phyloP scores from a whole-genome alignment of 2,797 vertebrate genomes.

The Caiman crocodilus region DNA sequence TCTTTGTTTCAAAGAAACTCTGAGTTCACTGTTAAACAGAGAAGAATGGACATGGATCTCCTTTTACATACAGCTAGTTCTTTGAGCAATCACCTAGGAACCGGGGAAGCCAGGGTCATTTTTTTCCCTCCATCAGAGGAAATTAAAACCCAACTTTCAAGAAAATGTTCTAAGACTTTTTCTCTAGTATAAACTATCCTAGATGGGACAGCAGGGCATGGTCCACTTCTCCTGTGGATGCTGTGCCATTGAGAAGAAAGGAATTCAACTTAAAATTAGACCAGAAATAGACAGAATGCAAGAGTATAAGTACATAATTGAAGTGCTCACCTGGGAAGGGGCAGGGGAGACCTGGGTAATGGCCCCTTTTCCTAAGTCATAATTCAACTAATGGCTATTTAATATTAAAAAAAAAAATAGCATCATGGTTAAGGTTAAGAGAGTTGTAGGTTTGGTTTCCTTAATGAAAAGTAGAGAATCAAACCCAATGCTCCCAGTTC shows the following conservation, averaged over 20 bases:
- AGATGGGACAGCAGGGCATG: too few species aligned
- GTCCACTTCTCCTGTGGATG: neutral
- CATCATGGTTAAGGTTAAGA: neutral
- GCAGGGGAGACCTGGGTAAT: neutral
- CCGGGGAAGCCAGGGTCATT: too few species aligned
- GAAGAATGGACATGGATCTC: too few species aligned
- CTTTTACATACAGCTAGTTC: too few species aligned
- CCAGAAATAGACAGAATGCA: too few species aligned
- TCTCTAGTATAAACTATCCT: too few species aligned
- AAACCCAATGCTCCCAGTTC: neutral
- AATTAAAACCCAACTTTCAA: too few species aligned
- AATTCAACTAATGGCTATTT: neutral
- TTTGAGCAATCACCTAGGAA: too few species aligned
- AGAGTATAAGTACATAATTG: neutral
- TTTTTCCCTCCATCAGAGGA: too few species aligned
- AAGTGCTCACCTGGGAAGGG: neutral
- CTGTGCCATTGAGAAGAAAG: neutral
- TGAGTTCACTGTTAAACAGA: too few species aligned
- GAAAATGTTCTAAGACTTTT: neutral
- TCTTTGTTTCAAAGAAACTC: too few species aligned
- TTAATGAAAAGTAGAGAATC: neutral
- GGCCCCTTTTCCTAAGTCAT: neutral
- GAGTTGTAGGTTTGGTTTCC: neutral
- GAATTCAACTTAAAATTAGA: rapidly evolving
- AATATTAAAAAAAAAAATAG: too few species aligned